A percentile compares a stretch with the other conserved stretches of the same genome.
These are phyloP conservation scores for Drosophila kepulauana DNA, from an alignment of 1,140 invertebrate species.

Conservation along the genomic window DNA sequence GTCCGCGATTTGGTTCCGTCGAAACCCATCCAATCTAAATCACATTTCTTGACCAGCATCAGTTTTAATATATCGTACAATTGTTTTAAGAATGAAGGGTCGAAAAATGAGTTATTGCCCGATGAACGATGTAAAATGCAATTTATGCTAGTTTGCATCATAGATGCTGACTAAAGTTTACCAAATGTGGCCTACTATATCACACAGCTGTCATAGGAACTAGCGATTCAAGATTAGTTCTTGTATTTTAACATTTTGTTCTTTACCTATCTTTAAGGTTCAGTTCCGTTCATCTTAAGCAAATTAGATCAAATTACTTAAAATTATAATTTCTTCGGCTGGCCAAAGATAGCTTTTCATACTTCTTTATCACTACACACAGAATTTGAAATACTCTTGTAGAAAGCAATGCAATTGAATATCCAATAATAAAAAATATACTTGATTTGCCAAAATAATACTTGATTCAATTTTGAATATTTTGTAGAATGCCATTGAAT, in stretches of 20 bases:
- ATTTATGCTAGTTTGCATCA: background rate
- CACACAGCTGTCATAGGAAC: conserved; percentile 15
- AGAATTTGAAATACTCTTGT: background rate
- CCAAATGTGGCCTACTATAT: conserved; percentile 9
- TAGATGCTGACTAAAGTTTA: conserved; percentile 4
- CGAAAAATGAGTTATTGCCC: background rate
- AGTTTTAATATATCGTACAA: conserved; percentile 1
- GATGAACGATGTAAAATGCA: background rate
- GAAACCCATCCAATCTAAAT: background rate
- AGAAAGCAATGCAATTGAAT: background rate
- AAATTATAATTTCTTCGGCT: background rate
- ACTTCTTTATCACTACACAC: conserved; percentile 1
- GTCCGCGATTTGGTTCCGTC: background rate
- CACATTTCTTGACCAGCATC: conserved; percentile 5
- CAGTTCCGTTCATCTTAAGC: conserved; percentile 3
- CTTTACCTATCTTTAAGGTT: background rate
- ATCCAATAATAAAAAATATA: background rate
- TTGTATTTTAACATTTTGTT: background rate
- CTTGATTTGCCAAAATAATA: conserved; percentile 4
- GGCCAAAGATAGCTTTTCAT: background rate
- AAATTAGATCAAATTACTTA: conserved; percentile 2
- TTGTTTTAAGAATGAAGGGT: background rate
- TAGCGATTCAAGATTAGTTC: conserved; percentile 1
- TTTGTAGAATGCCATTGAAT: background rate
- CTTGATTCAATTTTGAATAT: conserved; percentile 1